phyloP scores from a whole-genome alignment of 2,888 invertebrate species.

The Dasysyrphus tricinctus region DNA sequence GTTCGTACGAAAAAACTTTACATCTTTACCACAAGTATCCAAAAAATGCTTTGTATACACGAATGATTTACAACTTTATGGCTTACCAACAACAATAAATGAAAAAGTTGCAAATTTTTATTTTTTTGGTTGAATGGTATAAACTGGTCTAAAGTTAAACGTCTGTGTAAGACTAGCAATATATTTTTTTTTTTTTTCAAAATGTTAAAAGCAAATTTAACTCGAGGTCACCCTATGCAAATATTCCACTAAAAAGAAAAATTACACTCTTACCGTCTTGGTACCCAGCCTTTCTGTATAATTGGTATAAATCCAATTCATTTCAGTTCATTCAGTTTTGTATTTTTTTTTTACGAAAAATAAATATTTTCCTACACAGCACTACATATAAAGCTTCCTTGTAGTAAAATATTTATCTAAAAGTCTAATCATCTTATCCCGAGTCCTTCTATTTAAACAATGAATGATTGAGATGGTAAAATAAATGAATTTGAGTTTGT shows the following conservation, averaged over 20 bases:
- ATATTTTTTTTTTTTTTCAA: too few relatives aligned
- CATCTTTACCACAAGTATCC: too few relatives aligned
- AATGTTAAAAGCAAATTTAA: too few relatives aligned
- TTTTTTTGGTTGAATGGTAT: too few relatives aligned
- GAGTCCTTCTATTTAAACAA: slow-evolving; percentile 2
- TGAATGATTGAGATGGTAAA: background rate
- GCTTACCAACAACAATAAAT: too few relatives aligned
- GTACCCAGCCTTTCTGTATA: background rate
- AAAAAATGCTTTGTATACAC: too few relatives aligned
- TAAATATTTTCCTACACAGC: background rate
- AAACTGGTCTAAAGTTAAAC: too few relatives aligned
- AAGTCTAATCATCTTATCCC: slow-evolving; percentile 50
- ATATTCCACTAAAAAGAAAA: background rate
- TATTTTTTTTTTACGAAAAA: background rate
- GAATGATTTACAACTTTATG: too few relatives aligned
- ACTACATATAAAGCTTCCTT: slow-evolving; percentile 12
- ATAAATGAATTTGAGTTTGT: background rate
- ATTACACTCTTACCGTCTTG: background rate
- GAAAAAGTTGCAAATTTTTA: too few relatives aligned
- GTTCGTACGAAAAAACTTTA: too few relatives aligned
- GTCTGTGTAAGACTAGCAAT: too few relatives aligned
- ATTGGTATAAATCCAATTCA: background rate
- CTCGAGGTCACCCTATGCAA: too few relatives aligned
- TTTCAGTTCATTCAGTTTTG: background rate
- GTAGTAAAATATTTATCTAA: slow-evolving; percentile 54